Conservation (phyloP, 1,140 invertebrate species). For the Mesaphorura yosii region DNA sequence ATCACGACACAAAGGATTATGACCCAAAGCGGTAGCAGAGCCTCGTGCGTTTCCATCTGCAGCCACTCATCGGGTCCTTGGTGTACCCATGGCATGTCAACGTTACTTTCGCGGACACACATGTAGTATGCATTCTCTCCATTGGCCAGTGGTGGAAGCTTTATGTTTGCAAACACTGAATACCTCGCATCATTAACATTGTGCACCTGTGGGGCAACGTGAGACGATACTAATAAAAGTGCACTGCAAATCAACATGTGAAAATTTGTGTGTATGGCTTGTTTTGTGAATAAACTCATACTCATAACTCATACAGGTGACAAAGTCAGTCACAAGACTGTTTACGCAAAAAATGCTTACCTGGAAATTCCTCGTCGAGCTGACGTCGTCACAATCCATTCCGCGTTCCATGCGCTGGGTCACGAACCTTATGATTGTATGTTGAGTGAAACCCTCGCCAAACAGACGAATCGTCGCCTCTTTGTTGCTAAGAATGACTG, state of each 20-base stretch:
- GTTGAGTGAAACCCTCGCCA: slow-evolving; percentile 19
- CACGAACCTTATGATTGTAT: slow-evolving; percentile 26
- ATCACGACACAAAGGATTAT: slow-evolving; percentile 55
- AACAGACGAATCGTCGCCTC: slow-evolving; percentile 17
- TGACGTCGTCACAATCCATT: slow-evolving; percentile 25
- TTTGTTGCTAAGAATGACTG: slow-evolving; percentile 17
- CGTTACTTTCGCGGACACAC: slow-evolving; percentile 48
- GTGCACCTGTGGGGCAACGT: too few relatives aligned
- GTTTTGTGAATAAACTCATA: too few relatives aligned
- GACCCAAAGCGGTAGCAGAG: slow-evolving; percentile 58
- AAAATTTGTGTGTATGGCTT: too few relatives aligned
- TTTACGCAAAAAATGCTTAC: slow-evolving; percentile 8
- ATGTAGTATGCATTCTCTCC: slow-evolving; percentile 44
- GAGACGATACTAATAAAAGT: too few relatives aligned
- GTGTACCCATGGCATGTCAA: slow-evolving; percentile 49
- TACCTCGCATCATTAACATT: too few relatives aligned
- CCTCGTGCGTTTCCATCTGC: slow-evolving; percentile 50
- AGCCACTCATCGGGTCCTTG: slow-evolving; percentile 55
- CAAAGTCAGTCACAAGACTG: too few relatives aligned
- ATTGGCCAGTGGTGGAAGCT: slow-evolving; percentile 41
- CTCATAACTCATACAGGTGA: too few relatives aligned
- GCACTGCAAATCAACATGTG: too few relatives aligned
- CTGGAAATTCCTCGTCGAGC: slow-evolving; percentile 20
- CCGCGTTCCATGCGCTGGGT: slow-evolving; percentile 22
- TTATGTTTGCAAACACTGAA: slow-evolving; percentile 29